Evolutionary conservation across 2,797 vertebrate genomes (phyloP).

Genomic region (Rhadinocentrus ornatus): DNA sequence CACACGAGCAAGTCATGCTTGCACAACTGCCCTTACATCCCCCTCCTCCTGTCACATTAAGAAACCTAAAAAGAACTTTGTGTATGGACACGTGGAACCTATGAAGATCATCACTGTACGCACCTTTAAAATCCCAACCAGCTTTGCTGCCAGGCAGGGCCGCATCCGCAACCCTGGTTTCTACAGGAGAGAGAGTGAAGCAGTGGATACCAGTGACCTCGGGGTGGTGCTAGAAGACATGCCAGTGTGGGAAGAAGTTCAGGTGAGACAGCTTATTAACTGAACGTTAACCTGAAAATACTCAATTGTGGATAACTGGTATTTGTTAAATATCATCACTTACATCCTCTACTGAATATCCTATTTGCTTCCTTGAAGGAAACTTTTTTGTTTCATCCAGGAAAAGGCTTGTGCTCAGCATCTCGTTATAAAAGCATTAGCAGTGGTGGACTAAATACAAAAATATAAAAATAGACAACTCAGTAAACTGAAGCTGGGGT

Average conservation of each 20-base stretch:
- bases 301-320: too few species aligned
- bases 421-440: too few species aligned
- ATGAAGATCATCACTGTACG: conserved; percentile 91
- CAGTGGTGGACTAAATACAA: too few species aligned
- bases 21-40: conserved; percentile 25
- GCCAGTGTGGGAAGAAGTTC: conserved; percentile 88
- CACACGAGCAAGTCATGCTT: conserved; percentile 25
- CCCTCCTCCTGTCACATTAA: conserved; percentile 59
- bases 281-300: too few species aligned
- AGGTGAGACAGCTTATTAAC: conserved; percentile 56
- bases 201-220: conserved; percentile 92
- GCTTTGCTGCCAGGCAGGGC: conserved; percentile 87
- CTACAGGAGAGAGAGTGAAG: conserved; percentile 79
- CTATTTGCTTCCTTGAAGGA: too few species aligned
- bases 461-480: too few species aligned
- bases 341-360: too few species aligned
- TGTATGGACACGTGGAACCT: conserved; percentile 87
- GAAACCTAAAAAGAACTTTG: conserved; percentile 80
- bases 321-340: too few species aligned
- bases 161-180: conserved; percentile 86
- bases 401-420: too few species aligned
- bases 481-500: too few species aligned
- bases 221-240: conserved; percentile 81
- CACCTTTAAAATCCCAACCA: conserved; percentile 91
- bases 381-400: too few species aligned